Evolutionary conservation across 2,888 invertebrate species (phyloP).

Genomic region (Erebia palarica): DNA sequence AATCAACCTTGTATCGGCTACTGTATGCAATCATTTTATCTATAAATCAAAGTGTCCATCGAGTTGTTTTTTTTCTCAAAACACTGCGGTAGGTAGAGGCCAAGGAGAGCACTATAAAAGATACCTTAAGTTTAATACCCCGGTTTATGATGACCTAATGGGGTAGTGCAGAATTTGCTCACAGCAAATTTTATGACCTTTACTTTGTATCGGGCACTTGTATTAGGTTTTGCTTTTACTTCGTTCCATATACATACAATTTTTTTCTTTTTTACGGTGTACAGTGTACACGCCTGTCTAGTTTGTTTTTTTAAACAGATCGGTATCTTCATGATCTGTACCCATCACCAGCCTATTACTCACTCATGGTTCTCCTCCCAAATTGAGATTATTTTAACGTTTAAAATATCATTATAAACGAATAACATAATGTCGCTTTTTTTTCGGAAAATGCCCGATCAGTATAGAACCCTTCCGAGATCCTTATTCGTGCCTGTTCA

Average conservation of each 20-base stretch:
- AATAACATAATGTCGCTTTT: too few species aligned
- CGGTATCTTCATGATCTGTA: too few species aligned
- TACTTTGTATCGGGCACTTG: slow-evolving; percentile 48
- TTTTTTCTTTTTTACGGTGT: not conserved
- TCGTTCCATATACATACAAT: not conserved
- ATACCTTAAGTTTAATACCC: slow-evolving; percentile 50
- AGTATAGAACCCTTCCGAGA: too few species aligned
- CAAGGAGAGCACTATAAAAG: slow-evolving; percentile 47
- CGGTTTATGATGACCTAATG: slow-evolving; percentile 55
- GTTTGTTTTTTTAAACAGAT: too few species aligned
- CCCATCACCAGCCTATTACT: too few species aligned
- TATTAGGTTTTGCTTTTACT: slow-evolving; percentile 21
- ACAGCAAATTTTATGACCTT: slow-evolving; percentile 45
- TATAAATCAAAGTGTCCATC: slow-evolving; percentile 9
- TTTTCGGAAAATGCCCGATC: too few species aligned
- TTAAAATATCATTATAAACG: too few species aligned
- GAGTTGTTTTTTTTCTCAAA: not conserved
- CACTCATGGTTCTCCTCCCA: too few species aligned
- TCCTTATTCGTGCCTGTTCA: too few species aligned
- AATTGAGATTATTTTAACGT: too few species aligned
- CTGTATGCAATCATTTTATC: not conserved
- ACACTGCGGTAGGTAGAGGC: slow-evolving; percentile 50
- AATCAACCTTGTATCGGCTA: not conserved
- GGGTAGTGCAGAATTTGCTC: slow-evolving; percentile 48
- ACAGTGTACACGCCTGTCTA: not conserved